These are phyloP conservation scores for Mimachlamys varia DNA, from an alignment of 2,888 invertebrate genomes.

Conservation along the genomic window DNA sequence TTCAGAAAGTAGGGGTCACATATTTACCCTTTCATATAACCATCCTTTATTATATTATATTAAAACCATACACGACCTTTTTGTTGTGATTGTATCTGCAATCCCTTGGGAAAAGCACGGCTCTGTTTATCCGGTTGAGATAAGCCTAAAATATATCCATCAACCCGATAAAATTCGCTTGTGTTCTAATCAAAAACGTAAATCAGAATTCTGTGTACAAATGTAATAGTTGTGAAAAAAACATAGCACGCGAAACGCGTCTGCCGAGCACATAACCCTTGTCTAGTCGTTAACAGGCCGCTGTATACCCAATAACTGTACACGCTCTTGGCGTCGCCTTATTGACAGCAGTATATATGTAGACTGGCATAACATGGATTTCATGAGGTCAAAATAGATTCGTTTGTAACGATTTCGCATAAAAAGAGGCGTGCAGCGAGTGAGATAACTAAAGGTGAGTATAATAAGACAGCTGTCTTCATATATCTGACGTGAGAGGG, in stretches of 20 bases:
- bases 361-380: not conserved
- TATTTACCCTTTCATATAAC: too few species aligned
- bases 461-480: not conserved
- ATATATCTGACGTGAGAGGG: too few species aligned
- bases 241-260: not conserved
- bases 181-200: not conserved
- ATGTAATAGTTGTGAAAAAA: not conserved
- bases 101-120: not conserved
- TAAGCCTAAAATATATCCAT: not conserved
- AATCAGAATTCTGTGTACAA: not conserved
- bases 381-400: constrained; percentile 1
- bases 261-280: not conserved
- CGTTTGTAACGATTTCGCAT: not conserved
- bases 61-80: not conserved
- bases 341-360: not conserved
- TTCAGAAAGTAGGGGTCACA: too few species aligned
- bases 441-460: not conserved
- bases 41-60: too few species aligned
- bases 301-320: not conserved
- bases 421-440: not conserved
- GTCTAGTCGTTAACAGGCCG: not conserved
- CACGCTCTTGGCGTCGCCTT: not conserved
- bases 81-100: not conserved
- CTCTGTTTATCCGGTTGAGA: not conserved
- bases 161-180: not conserved